phyloP scores from a whole-genome alignment of 2,888 invertebrate genomes.

The Lasioglossum pauxillum region DNA sequence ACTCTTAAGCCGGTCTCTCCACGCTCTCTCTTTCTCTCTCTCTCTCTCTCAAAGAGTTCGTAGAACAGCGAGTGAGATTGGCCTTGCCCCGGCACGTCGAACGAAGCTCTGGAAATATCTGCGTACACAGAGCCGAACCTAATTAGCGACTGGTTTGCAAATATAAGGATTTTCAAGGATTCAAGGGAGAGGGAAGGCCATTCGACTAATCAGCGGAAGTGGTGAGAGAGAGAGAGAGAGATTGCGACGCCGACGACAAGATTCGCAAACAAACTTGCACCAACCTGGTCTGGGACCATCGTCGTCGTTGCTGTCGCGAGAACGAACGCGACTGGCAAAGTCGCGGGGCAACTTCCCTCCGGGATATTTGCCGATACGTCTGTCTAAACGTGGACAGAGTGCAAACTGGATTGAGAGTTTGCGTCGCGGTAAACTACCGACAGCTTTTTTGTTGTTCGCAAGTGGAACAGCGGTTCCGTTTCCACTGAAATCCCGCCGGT shows the following conservation, averaged over 20 bases:
- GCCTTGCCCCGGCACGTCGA: neutral
- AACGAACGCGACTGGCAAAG: neutral
- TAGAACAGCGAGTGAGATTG: neutral
- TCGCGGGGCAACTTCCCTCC: conserved; percentile 1
- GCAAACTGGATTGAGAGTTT: conserved; percentile 35
- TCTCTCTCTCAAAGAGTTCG: neutral
- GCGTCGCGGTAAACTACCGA: neutral
- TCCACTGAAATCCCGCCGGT: neutral
- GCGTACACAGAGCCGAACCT: neutral
- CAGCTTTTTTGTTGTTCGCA: neutral
- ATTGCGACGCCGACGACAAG: neutral
- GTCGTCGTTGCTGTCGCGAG: neutral
- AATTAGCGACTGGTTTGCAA: conserved; percentile 27
- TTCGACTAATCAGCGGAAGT: neutral
- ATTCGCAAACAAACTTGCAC: neutral
- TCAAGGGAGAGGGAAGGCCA: too few species aligned
- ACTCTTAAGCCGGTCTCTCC: neutral
- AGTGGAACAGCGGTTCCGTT: neutral
- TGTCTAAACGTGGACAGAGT: conserved; percentile 2
- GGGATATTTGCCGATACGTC: conserved; percentile 31
- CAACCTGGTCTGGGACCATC: neutral
- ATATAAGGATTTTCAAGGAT: conserved; percentile 41
- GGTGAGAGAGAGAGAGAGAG: neutral
- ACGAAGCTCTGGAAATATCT: neutral
- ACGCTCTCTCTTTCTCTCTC: neutral